A percentile compares a stretch with the other conserved stretches of the same genome.
These are phyloP conservation scores for Platysteira castanea DNA, from an alignment of 2,113 vertebrate species.

Conservation along the genomic window DNA sequence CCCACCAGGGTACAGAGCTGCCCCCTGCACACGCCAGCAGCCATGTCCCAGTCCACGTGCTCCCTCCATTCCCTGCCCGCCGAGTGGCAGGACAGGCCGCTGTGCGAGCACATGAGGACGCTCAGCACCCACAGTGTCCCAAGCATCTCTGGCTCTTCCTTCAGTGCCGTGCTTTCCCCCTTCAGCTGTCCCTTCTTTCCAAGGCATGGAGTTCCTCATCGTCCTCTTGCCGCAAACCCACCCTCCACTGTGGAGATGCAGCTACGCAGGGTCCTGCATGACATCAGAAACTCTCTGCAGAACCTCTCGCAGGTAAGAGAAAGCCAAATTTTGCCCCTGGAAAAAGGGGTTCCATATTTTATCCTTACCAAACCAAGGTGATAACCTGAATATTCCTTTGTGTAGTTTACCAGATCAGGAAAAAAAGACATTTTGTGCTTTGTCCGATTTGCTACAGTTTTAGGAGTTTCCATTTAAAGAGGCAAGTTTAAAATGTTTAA, in stretches of 20 bases:
- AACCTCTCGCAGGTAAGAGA: slow-evolving; percentile 85
- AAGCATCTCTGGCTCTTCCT: slow-evolving; percentile 68
- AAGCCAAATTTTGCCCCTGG: background rate
- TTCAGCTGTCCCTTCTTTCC: slow-evolving; percentile 65
- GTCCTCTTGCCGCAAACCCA: slow-evolving; percentile 43
- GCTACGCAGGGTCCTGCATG: slow-evolving; percentile 89
- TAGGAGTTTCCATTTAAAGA: background rate
- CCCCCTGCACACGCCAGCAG: slow-evolving; percentile 45
- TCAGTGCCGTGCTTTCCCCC: slow-evolving; percentile 29
- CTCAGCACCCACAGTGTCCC: slow-evolving; percentile 89
- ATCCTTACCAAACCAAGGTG: background rate
- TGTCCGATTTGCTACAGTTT: background rate
- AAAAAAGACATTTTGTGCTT: background rate
- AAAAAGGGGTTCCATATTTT: background rate
- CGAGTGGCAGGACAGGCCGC: slow-evolving; percentile 75
- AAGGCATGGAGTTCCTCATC: slow-evolving; percentile 57
- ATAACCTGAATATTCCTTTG: background rate
- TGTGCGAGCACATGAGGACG: slow-evolving; percentile 66
- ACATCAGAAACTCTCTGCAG: slow-evolving; percentile 89
- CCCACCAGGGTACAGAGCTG: slow-evolving; percentile 53
- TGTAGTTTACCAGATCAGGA: background rate
- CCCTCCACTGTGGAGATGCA: slow-evolving; percentile 90
- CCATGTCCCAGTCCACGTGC: slow-evolving; percentile 73
- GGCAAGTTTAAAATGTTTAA: background rate
- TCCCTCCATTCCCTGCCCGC: slow-evolving; percentile 81